Conservation (phyloP, 2,113 vertebrate species). For the Anoplopoma fimbria region DNA sequence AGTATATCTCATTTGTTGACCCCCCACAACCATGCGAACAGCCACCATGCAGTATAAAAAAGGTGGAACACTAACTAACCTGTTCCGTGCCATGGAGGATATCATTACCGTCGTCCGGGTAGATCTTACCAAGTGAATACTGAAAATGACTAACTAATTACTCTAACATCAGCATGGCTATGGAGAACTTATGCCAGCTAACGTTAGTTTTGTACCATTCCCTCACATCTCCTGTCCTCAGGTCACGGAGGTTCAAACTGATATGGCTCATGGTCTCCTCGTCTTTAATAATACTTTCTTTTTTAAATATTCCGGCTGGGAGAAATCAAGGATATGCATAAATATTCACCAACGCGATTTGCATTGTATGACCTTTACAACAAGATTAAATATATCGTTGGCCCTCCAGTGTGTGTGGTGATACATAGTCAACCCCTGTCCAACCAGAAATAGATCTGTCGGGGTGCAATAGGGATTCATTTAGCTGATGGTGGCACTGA, state of each 20-base stretch:
- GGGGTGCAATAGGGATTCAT: conserved; percentile 23
- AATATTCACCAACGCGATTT: conserved; percentile 27
- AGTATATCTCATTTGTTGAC: background rate
- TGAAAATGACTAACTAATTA: background rate
- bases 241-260: background rate
- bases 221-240: background rate
- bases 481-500: conserved; percentile 26
- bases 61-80: background rate
- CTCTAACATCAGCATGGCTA: background rate
- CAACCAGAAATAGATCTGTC: conserved; percentile 43
- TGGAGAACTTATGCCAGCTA: background rate
- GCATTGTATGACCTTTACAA: conserved; percentile 47
- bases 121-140: background rate
- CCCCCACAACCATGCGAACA: background rate
- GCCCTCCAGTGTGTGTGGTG: conserved; percentile 4
- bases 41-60: background rate
- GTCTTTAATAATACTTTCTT: background rate
- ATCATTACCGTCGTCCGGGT: background rate
- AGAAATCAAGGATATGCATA: conserved; percentile 7
- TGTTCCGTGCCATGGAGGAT: background rate
- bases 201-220: background rate
- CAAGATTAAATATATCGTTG: conserved; percentile 33
- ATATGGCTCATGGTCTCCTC: too few relatives aligned
- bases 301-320: background rate
- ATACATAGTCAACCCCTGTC: conserved; percentile 14